phyloP scores from a whole-genome alignment of 1,140 invertebrate genomes.

The Hetaerina americana region DNA sequence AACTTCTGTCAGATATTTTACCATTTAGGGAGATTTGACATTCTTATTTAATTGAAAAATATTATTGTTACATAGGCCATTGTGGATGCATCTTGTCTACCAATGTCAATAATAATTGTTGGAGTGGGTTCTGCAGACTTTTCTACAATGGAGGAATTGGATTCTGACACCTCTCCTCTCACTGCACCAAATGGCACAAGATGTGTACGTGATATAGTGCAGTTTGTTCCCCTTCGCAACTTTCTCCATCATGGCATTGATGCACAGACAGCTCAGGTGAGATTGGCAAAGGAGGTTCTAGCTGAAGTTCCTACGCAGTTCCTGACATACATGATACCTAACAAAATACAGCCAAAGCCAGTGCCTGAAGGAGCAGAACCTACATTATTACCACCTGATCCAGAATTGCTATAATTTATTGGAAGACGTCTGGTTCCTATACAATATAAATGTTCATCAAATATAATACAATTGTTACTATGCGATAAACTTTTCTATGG shows the following conservation, averaged over 20 bases:
- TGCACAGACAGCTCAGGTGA: slow-evolving; percentile 21
- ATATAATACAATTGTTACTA: no score
- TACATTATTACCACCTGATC: slow-evolving; percentile 21
- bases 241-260: slow-evolving; percentile 24
- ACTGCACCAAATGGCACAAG: slow-evolving; percentile 25
- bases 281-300: slow-evolving; percentile 43
- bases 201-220: slow-evolving; percentile 44
- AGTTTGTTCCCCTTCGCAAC: slow-evolving; percentile 42
- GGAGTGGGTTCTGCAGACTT: slow-evolving; percentile 47
- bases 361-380: slow-evolving; percentile 11
- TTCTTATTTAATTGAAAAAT: neutral
- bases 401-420: slow-evolving; percentile 13
- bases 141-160: slow-evolving; percentile 40
- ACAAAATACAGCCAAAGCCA: slow-evolving; percentile 28
- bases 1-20: neutral
- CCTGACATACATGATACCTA: slow-evolving; percentile 40
- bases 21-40: neutral
- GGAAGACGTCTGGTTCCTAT: no score
- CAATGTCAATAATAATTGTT: slow-evolving; percentile 47
- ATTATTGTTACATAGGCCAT: slow-evolving; percentile 25
- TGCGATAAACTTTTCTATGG: no score
- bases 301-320: slow-evolving; percentile 48
- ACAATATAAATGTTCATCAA: no score
- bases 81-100: slow-evolving; percentile 36
- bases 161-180: slow-evolving; percentile 40